Evolutionary conservation across 2,797 vertebrate species (phyloP).

Genomic region (Rhynchotus rufescens): DNA sequence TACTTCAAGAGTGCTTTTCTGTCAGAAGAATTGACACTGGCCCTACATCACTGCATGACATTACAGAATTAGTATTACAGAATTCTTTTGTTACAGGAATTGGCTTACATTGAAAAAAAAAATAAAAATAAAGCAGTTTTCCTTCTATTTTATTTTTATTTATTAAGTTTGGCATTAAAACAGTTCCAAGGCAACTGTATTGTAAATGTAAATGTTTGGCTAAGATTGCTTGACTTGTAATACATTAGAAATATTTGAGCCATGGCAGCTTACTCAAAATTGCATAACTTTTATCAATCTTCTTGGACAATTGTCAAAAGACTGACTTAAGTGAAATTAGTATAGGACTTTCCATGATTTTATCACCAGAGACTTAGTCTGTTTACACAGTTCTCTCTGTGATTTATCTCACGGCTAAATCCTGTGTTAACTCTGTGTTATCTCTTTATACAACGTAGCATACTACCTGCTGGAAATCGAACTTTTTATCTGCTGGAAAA

Average conservation of each 20-base stretch:
- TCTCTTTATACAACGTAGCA: background rate
- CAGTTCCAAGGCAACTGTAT: slow-evolving; percentile 23
- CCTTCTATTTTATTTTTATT: too few relatives aligned
- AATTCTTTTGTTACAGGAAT: background rate
- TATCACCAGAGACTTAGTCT: background rate
- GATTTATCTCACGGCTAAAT: background rate
- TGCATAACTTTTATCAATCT: slow-evolving; percentile 11
- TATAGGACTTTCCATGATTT: background rate
- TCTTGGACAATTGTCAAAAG: background rate
- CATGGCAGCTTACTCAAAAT: slow-evolving; percentile 6
- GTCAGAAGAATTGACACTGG: background rate
- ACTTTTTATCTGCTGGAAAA: background rate
- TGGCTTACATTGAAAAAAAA: background rate
- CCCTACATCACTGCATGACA: background rate
- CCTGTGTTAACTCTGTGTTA: background rate
- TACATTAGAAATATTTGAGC: background rate
- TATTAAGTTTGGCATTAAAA: background rate
- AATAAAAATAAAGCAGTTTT: too few relatives aligned
- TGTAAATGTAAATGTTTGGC: slow-evolving; percentile 29
- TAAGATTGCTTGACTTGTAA: background rate
- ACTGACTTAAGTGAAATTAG: background rate
- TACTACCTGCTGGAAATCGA: background rate
- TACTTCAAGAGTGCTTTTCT: background rate
- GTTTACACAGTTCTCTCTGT: background rate
- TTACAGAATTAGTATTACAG: background rate